Conservation (phyloP, 2,797 vertebrate species). For the Manis javanica region DNA sequence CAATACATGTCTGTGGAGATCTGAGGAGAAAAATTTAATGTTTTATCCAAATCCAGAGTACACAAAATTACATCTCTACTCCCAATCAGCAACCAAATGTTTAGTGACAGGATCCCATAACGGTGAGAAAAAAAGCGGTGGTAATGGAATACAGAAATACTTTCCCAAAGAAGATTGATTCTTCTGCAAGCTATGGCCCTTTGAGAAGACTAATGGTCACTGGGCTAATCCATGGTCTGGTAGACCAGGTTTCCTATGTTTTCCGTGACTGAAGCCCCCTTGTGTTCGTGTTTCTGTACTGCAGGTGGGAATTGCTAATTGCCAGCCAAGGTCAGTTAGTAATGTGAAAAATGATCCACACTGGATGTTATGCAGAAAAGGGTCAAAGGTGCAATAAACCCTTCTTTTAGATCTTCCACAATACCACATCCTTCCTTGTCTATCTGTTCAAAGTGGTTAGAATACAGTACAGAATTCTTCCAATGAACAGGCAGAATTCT, state of each 20-base stretch:
- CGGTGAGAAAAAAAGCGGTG: not conserved
- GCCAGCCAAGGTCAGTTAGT: not conserved
- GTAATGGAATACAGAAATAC: not conserved
- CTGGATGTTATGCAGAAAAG: not conserved
- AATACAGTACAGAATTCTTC: not conserved
- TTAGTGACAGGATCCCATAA: not conserved
- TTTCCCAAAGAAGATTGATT: not conserved
- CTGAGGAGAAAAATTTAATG: not conserved
- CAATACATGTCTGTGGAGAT: not conserved
- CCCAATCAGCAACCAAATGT: not conserved
- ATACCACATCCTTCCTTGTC: not conserved
- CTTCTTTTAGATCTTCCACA: not conserved
- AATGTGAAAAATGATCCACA: not conserved
- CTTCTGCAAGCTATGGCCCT: not conserved
- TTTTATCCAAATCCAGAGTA: not conserved
- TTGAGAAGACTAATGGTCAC: not conserved
- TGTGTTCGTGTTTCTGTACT: not conserved
- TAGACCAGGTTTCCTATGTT: not conserved
- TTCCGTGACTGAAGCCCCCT: not conserved
- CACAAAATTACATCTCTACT: not conserved
- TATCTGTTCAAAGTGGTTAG: not conserved
- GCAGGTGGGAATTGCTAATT: not conserved
- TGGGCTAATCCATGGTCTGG: not conserved
- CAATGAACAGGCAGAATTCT: not conserved
- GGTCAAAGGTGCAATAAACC: not conserved